A percentile compares a stretch with the other conserved stretches of the same genome.
Conservation (phyloP, 1,140 invertebrate species). For the Macrobrachium rosenbergii region DNA sequence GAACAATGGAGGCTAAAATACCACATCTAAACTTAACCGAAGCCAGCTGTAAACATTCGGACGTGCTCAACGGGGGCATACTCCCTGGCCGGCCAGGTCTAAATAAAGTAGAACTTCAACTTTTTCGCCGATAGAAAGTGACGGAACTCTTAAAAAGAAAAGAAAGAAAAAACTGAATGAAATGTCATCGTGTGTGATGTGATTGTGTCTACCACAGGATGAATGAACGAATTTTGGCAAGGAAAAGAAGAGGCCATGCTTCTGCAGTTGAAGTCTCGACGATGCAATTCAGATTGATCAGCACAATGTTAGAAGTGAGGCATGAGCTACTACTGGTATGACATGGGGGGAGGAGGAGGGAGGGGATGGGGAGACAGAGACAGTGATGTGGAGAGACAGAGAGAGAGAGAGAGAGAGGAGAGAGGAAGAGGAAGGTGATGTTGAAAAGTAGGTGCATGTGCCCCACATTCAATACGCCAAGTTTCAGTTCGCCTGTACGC, state of each 20-base stretch:
- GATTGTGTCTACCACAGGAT: background rate
- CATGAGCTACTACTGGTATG: background rate
- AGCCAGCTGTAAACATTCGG: background rate
- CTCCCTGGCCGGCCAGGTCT: background rate
- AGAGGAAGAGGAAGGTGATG: background rate
- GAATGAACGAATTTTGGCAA: background rate
- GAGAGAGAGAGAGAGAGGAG: constrained; percentile 14
- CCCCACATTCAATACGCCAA: background rate
- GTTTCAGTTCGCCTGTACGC: background rate
- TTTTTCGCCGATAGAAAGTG: constrained; percentile 35
- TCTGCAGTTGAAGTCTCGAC: too few species aligned
- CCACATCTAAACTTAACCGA: background rate
- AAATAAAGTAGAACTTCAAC: constrained; percentile 33
- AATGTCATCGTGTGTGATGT: background rate
- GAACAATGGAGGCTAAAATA: background rate
- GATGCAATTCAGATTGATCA: too few species aligned
- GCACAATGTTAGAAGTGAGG: background rate
- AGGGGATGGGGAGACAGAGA: constrained; percentile 12
- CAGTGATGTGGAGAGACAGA: background rate
- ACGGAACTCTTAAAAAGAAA: constrained; percentile 12
- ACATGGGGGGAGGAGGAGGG: background rate
- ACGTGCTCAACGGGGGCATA: background rate
- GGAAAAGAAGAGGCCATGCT: background rate
- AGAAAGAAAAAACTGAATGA: background rate
- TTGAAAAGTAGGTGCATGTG: background rate